phyloP scores from a whole-genome alignment of 1,140 invertebrate genomes.

The Agrypnia vestita region DNA sequence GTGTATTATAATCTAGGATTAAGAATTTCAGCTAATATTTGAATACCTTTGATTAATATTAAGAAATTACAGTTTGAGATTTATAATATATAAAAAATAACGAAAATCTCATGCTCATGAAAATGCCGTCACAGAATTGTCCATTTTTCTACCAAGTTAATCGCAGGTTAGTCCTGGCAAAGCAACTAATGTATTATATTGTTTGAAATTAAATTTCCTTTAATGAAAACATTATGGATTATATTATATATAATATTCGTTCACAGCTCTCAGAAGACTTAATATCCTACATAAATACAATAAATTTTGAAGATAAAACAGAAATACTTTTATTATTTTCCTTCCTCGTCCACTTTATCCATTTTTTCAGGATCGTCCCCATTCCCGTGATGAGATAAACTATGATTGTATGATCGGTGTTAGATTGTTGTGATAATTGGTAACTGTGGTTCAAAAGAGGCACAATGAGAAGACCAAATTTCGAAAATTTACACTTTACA shows the following conservation, averaged over 20 bases:
- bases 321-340: slow-evolving; percentile 32
- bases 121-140: slow-evolving; percentile 22
- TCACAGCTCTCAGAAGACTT: slow-evolving; percentile 61
- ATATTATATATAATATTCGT: slow-evolving; percentile 60
- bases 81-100: slow-evolving; percentile 1
- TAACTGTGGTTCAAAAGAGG: too few species aligned
- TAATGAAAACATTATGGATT: slow-evolving; percentile 57
- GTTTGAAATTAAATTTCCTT: slow-evolving; percentile 53
- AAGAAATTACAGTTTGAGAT: slow-evolving; percentile 29
- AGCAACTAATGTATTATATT: slow-evolving; percentile 24
- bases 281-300: slow-evolving; percentile 60
- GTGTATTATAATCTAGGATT: slow-evolving; percentile 39
- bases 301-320: slow-evolving; percentile 61
- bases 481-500: too few species aligned
- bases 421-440: too few species aligned
- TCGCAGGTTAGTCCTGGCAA: slow-evolving; percentile 14
- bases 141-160: slow-evolving; percentile 24
- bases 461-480: too few species aligned
- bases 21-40: slow-evolving; percentile 41
- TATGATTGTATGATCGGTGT: too few species aligned
- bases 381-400: too few species aligned
- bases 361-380: too few species aligned
- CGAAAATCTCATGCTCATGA: slow-evolving; percentile 1
- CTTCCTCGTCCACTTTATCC: neutral
- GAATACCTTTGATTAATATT: slow-evolving; percentile 23